These are phyloP conservation scores for Neomicropteryx cornuta DNA, from an alignment of 1,140 invertebrate species.

Conservation along the genomic window DNA sequence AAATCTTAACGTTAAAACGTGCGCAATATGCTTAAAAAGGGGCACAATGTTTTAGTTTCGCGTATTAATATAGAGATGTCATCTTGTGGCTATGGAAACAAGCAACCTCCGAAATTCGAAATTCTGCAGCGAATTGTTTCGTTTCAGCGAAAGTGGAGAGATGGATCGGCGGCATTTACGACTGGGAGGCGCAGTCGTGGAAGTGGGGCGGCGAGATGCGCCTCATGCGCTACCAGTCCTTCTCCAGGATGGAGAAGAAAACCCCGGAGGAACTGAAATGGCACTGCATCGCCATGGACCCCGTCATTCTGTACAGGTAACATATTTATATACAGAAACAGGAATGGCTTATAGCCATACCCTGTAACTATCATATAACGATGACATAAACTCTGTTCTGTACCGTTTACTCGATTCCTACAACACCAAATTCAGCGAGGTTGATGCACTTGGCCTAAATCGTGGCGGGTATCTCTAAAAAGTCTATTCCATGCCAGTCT, in stretches of 20 bases:
- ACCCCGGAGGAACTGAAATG: conserved; percentile 40
- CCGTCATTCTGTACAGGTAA: conserved; percentile 44
- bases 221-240: conserved; percentile 50
- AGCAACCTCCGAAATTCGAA: too few relatives aligned
- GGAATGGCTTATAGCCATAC: conserved; percentile 3
- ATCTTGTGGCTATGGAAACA: too few relatives aligned
- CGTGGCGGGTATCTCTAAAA: too few relatives aligned
- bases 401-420: too few relatives aligned
- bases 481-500: too few relatives aligned
- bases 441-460: too few relatives aligned
- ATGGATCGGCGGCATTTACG: conserved; percentile 66
- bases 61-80: too few relatives aligned
- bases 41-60: too few relatives aligned
- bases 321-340: conserved; percentile 1
- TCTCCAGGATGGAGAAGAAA: conserved; percentile 40
- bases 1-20: too few relatives aligned
- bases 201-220: conserved; percentile 57
- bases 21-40: too few relatives aligned
- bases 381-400: conserved; percentile 7
- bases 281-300: conserved; percentile 58
- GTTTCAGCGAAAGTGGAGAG: conserved; percentile 50
- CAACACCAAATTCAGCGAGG: too few relatives aligned
- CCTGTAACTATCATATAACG: conserved; percentile 1
- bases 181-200: conserved; percentile 53
- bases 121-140: too few relatives aligned